Evolutionary conservation across 1,140 invertebrate genomes (phyloP).

Genomic region (Drosophila pandora): DNA sequence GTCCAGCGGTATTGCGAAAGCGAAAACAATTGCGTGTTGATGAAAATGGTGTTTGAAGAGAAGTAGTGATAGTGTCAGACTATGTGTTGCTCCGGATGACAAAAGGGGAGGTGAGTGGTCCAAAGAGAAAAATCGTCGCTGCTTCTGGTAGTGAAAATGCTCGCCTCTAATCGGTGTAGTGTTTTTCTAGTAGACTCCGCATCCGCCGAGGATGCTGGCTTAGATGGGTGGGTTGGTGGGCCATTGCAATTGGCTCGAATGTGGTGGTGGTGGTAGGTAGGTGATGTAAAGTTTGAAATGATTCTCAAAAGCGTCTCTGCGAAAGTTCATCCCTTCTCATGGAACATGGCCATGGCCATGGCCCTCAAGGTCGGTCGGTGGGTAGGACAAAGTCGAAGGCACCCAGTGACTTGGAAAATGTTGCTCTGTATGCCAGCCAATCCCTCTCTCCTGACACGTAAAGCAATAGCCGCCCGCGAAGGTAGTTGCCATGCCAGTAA

Average conservation of each 20-base stretch:
- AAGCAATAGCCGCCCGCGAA: background rate
- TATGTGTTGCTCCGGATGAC: conserved; percentile 25
- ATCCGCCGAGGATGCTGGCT: conserved; percentile 4
- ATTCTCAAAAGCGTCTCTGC: background rate
- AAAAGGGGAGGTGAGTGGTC: background rate
- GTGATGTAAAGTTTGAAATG: conserved; percentile 12
- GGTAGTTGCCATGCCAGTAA: background rate
- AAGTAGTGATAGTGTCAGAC: conserved; percentile 27
- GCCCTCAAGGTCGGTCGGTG: background rate
- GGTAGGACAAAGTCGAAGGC: background rate
- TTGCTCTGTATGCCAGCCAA: background rate
- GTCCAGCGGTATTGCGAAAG: conserved; percentile 15
- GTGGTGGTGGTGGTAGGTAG: background rate
- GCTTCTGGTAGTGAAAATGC: conserved; percentile 19
- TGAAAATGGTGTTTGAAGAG: conserved; percentile 30
- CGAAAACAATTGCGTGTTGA: conserved; percentile 21
- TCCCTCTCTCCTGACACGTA: background rate
- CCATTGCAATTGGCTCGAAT: conserved; percentile 2
- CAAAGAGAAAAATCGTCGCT: too few relatives aligned
- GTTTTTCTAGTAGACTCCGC: conserved; percentile 8
- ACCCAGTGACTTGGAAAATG: background rate
- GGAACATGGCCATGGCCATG: background rate
- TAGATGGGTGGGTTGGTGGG: background rate
- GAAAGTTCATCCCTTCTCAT: conserved; percentile 4
- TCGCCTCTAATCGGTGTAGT: conserved; percentile 16